phyloP scores from a whole-genome alignment of 2,113 vertebrate genomes.

The Festucalex cinctus region DNA sequence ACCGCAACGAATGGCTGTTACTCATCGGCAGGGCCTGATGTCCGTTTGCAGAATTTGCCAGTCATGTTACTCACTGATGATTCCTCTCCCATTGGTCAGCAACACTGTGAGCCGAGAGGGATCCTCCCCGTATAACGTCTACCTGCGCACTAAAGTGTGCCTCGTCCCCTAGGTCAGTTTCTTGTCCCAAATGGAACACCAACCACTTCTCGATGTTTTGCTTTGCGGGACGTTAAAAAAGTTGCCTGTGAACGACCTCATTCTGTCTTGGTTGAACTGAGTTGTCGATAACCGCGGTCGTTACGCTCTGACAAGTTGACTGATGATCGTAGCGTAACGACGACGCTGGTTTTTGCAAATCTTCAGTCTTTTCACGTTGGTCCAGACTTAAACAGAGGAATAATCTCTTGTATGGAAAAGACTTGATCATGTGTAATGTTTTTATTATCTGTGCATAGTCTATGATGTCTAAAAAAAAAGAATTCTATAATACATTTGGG shows the following conservation, averaged over 20 bases:
- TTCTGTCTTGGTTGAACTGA: slow-evolving; percentile 22
- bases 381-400: slow-evolving; percentile 27
- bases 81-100: slow-evolving; percentile 68
- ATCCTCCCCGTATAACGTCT: slow-evolving; percentile 25
- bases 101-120: slow-evolving; percentile 63
- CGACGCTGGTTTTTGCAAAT: slow-evolving; percentile 12
- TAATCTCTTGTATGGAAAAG: slow-evolving; percentile 30
- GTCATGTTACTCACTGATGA: slow-evolving; percentile 64
- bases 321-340: slow-evolving; percentile 10
- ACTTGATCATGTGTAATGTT: slow-evolving; percentile 58
- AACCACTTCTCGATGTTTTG: slow-evolving; percentile 30
- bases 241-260: slow-evolving; percentile 14
- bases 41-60: slow-evolving; percentile 32
- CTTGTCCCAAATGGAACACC: slow-evolving; percentile 1
- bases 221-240: slow-evolving; percentile 38
- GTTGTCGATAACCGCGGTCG: slow-evolving; percentile 22
- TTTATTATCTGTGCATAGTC: slow-evolving; percentile 66
- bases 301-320: slow-evolving; percentile 31
- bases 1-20: slow-evolving; percentile 69
- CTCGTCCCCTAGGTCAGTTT: slow-evolving; percentile 23
- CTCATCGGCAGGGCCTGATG: slow-evolving; percentile 43
- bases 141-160: slow-evolving; percentile 29
- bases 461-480: slow-evolving; percentile 65
- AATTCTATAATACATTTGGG: slow-evolving; percentile 67
- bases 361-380: slow-evolving; percentile 23